phyloP scores from a whole-genome alignment of 2,797 vertebrate species.

The Dallia pectoralis region DNA sequence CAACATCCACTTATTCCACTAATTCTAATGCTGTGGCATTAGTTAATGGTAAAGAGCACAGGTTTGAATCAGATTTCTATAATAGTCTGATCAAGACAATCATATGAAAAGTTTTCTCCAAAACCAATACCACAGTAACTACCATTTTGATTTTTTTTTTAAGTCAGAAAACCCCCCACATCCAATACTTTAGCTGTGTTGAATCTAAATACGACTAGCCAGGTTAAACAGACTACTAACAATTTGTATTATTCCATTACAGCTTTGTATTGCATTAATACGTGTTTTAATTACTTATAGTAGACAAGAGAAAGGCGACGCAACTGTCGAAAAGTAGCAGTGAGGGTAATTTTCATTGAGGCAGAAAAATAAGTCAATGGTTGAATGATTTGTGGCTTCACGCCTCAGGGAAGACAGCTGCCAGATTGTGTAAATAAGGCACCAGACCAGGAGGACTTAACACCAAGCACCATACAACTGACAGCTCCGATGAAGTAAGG shows the following conservation, averaged over 20 bases:
- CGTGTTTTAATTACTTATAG: background rate
- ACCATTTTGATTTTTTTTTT: background rate
- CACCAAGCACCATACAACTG: background rate
- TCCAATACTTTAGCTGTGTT: background rate
- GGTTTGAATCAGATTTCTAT: no score
- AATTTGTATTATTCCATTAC: background rate
- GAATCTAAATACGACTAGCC: background rate
- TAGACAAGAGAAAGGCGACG: no score
- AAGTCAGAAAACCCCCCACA: background rate
- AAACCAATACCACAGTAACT: background rate
- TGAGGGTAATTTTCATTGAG: background rate
- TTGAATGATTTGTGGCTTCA: background rate
- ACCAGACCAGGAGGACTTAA: slow-evolving; percentile 15
- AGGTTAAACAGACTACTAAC: background rate
- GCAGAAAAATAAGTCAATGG: background rate
- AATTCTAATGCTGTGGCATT: background rate
- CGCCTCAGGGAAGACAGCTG: background rate
- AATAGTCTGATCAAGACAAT: background rate
- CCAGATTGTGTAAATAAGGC: background rate
- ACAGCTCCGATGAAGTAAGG: slow-evolving; percentile 19
- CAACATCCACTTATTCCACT: background rate
- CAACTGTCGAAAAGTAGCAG: background rate
- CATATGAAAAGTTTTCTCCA: background rate
- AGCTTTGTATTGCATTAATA: background rate
- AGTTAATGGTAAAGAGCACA: background rate